Conservation (phyloP, 2,113 vertebrate genomes). For the Spheniscus mendiculus region DNA sequence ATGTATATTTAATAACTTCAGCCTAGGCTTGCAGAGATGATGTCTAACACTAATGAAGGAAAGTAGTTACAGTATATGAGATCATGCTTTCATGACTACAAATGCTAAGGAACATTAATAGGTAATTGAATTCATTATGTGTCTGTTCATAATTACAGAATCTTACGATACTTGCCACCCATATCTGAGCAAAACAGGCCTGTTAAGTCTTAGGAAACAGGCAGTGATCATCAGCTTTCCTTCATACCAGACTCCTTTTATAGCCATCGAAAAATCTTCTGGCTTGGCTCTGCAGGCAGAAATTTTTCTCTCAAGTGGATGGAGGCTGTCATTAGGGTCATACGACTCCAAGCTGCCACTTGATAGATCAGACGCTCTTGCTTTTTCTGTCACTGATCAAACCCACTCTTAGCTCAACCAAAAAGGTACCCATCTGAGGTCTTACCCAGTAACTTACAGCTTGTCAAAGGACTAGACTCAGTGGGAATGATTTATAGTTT, state of each 20-base stretch:
- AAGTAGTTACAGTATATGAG: conserved; percentile 5
- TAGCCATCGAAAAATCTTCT: not conserved
- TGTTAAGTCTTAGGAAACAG: not conserved
- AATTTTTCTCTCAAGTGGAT: not conserved
- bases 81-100: conserved; percentile 34
- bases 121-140: conserved; percentile 23
- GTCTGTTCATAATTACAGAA: not conserved
- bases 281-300: not conserved
- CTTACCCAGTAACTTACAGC: not conserved
- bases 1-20: conserved; percentile 49
- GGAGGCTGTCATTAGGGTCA: not conserved
- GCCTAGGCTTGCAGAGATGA: not conserved
- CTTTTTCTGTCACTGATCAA: not conserved
- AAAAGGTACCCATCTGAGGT: not conserved
- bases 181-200: not conserved
- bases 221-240: not conserved
- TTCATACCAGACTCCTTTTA: not conserved
- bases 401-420: not conserved
- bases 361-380: not conserved
- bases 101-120: not conserved
- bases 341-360: not conserved
- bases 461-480: not conserved
- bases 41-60: conserved; percentile 1
- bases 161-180: not conserved
- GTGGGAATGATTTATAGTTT: not conserved